Conservation (phyloP, 2,113 vertebrate genomes). For the Columbina picui region DNA sequence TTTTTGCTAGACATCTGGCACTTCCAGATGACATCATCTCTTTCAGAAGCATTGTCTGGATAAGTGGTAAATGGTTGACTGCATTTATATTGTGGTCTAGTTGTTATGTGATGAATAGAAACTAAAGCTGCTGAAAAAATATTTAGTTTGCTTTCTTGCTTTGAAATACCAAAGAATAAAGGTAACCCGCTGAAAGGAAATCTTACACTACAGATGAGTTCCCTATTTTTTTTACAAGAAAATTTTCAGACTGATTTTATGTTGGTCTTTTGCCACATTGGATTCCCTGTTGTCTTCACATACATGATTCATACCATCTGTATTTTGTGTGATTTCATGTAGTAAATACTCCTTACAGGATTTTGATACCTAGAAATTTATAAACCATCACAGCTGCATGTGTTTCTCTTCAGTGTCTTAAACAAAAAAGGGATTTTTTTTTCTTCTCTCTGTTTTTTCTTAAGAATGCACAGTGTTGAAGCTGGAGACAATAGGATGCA, state of each 20-base stretch:
- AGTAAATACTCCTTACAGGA: background rate
- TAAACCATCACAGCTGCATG: background rate
- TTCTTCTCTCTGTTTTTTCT: background rate
- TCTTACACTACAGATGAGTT: background rate
- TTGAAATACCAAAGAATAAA: constrained; percentile 2
- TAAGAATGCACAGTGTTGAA: background rate
- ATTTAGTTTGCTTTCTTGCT: constrained; percentile 35
- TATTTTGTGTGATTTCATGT: background rate
- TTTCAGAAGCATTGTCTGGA: background rate
- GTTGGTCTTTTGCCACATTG: background rate
- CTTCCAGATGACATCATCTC: background rate
- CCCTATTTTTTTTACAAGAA: background rate
- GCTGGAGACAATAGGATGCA: background rate
- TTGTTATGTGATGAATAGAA: constrained; percentile 15
- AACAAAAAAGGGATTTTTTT: accelerated
- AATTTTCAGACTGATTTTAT: background rate
- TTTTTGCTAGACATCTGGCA: background rate
- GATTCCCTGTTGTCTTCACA: background rate
- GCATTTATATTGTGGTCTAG: background rate
- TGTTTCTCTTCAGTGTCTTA: background rate
- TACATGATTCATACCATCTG: background rate
- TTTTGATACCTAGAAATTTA: background rate
- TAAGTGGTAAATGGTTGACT: background rate
- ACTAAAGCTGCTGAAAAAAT: constrained; percentile 13
- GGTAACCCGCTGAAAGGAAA: background rate